Base-by-base conservation (phyloP, 35 echinoderm and acorn worm species). In the Hemicentrotus pulcherrimus region DNA sequence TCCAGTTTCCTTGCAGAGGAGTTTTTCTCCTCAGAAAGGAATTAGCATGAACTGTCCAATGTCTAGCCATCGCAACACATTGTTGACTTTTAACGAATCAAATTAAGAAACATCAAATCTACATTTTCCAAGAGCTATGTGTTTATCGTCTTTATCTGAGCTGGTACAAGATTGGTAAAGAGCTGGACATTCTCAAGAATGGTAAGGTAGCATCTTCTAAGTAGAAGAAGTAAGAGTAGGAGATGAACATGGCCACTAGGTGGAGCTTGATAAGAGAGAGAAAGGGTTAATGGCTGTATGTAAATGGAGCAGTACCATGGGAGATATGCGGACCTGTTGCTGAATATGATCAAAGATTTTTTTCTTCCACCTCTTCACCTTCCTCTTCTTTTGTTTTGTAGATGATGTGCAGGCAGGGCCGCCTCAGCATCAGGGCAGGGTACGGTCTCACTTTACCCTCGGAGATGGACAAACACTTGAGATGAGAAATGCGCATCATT, bases 391-490 rank as follows among this genome's bases (percentile, higher is more conserved):
- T 90, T 90, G 32, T 47, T 90, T 45, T 90, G 14, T 90, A 32
- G 88, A 90, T 46, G 19, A n/a, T 28, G 52, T 41, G 52, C 52
- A 0, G 35, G 35, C 9, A 2, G 65, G 48, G 48, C 48, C 13
- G 48, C 48, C 13, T 50, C 48, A 8, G 65, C 65, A 78, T 78
- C 24, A 9, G 19, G 65, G 35, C 35, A 41, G 65, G 65, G 19
- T 28, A 6, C 65, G 19, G 32, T 90, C 88, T 90, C 88, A 90
- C 88, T 90, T 90, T 90, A 45, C 88, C 2, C 12, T 16, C 13
- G 88, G 19, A 90, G 46, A 90, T 90, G 88, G 88, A 90, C 88
- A 90, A 90, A 90, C 88, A 90, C 88, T 90, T 47, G 88, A 90
- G 88, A 32, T 6, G 32, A 90, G 88, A 47, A 90, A 90, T 90